phyloP scores from a whole-genome alignment of 2,797 vertebrate species.

The Trematocara caparti region DNA sequence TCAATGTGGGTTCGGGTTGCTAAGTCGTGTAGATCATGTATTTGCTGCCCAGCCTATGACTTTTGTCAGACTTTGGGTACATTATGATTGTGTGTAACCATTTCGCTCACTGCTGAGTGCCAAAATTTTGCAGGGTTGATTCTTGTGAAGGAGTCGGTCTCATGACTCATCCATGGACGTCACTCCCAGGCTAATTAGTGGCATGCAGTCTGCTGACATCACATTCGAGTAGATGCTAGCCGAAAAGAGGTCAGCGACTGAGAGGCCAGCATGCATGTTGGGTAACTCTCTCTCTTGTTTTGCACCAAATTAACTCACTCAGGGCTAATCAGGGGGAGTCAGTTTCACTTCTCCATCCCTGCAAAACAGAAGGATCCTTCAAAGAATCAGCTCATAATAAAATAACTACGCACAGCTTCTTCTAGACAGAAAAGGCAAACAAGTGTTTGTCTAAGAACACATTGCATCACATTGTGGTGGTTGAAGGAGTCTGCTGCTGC shows the following conservation, averaged over 20 bases:
- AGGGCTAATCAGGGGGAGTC: not conserved
- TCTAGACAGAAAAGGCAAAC: not conserved
- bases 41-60: not conserved
- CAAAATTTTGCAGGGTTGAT: not conserved
- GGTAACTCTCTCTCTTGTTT: not conserved
- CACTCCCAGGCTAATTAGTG: not conserved
- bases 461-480: not conserved
- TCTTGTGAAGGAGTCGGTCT: not conserved
- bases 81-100: not conserved
- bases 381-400: not conserved
- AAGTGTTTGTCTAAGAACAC: not conserved
- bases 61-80: not conserved
- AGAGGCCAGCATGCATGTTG: not conserved
- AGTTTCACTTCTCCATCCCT: not conserved
- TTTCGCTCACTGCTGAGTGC: not conserved
- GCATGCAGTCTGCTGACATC: not conserved
- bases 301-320: not conserved
- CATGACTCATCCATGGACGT: not conserved
- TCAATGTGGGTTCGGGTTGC: not conserved
- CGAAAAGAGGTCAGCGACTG: not conserved
- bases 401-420: accelerated
- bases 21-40: not conserved
- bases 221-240: not conserved
- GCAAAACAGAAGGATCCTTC: not conserved
- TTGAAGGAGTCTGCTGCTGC: accelerated